These are phyloP conservation scores for Ivindomyrus marchei DNA, from an alignment of 2,113 vertebrate genomes.

Conservation along the genomic window DNA sequence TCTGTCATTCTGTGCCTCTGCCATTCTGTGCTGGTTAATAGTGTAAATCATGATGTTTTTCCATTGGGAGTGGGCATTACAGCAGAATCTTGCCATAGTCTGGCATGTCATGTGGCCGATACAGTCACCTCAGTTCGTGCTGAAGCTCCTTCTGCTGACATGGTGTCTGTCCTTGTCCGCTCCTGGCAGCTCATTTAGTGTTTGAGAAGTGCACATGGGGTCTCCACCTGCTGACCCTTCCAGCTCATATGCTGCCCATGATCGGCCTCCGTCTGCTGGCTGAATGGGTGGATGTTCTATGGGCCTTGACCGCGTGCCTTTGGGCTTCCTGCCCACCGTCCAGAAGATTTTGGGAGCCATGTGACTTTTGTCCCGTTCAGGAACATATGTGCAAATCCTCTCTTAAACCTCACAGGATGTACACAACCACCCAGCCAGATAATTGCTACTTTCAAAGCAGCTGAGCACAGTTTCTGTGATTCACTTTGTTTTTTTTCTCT, in stretches of 20 bases:
- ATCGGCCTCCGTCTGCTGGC: not conserved
- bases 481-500: not conserved
- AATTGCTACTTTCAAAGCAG: conserved; percentile 21
- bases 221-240: not conserved
- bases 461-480: conserved; percentile 13
- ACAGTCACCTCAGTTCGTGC: conserved; percentile 60
- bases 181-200: not conserved
- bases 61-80: conserved; percentile 29
- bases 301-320: not conserved
- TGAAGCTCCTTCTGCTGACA: conserved; percentile 48
- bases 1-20: conserved; percentile 9
- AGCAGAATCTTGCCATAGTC: conserved; percentile 34
- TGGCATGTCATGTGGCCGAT: conserved; percentile 42
- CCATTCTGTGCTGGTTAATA: conserved; percentile 39
- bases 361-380: conserved; percentile 24
- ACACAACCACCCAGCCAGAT: not conserved
- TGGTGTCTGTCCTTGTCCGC: conserved; percentile 39
- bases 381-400: conserved; percentile 34
- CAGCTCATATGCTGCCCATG: not conserved
- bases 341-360: not conserved
- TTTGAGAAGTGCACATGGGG: not conserved
- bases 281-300: not conserved
- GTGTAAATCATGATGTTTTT: conserved; percentile 43
- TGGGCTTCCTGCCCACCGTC: not conserved
- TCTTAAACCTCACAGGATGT: conserved; percentile 14